Evolutionary conservation across 2,797 vertebrate genomes (phyloP), one percentile per base, ranked within the genome.

Genomic region (Lacerta viridis): DNA sequence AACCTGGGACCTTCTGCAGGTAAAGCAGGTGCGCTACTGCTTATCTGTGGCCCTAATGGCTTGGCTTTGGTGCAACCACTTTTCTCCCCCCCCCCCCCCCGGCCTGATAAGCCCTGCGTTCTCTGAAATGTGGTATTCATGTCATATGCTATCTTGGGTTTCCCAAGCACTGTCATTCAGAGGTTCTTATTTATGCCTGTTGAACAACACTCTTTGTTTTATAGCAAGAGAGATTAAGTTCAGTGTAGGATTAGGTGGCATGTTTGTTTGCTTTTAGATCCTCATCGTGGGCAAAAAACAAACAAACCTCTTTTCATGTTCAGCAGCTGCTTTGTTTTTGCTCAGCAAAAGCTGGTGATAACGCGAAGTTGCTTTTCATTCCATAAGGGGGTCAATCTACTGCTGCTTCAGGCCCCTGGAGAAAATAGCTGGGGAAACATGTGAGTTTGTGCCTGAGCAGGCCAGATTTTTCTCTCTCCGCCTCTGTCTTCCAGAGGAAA

Each of bases 261-360:
- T 66, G 3, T 75, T 61, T 33, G 27, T 61, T 64, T n/a, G 7
- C 7, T 27, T 90, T 88, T 20, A 33, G 46, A 77, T 89, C 11
- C 74, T 72, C 80, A 80, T 90, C 83, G 46, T 86, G 79, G 78
- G 71, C 41, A 61, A 85, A 61, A 85, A 77, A 55, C 15, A 15
- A 13, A 50, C n/a, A 46, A 46, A 46, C 0, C 50, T 77, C 89
- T 91, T 93, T 93, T 89, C 83, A 84, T 93, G 90, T 91, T 85
- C 36, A 41, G 36, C 61, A 83, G 85, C 81, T 1, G 8, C 91
- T 92, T 93, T 93, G 85, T 87, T 85, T 85, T 86, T 84, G n/a
- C 77, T 74, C 36, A 18, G 39, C 71, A 72, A 36, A 77, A 85
- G 82, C 86, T 92, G 83, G 89, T 83, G 84, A 46, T 88, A 71